phyloP scores from a whole-genome alignment of 2,888 invertebrate genomes.

The Apodemia mormo region DNA sequence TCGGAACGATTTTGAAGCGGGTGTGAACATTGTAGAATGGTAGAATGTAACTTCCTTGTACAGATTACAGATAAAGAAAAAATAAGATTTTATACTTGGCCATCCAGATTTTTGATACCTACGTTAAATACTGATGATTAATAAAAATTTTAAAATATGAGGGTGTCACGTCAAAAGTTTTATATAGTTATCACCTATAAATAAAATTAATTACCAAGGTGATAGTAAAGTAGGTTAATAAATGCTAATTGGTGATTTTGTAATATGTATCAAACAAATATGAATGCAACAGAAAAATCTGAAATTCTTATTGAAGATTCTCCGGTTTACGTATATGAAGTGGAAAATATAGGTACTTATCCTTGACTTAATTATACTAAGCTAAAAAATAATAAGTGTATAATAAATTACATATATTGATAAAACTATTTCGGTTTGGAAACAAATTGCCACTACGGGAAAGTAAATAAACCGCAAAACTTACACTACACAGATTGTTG shows the following conservation, averaged over 20 bases:
- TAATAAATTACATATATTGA: no score
- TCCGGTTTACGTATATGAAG: slow-evolving; percentile 29
- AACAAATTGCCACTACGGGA: no score
- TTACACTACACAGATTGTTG: no score
- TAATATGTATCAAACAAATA: slow-evolving; percentile 13
- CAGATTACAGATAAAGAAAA: not conserved
- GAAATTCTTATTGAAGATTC: not conserved
- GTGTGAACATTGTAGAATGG: no score
- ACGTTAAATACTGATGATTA: not conserved
- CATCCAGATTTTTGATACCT: not conserved
- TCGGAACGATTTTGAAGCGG: no score
- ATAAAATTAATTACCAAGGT: slow-evolving; percentile 54
- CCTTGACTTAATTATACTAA: no score
- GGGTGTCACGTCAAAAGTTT: slow-evolving; percentile 20
- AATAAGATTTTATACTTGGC: not conserved
- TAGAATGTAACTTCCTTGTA: no score
- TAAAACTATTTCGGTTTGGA: no score
- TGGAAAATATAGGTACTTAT: slow-evolving; percentile 19
- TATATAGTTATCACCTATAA: slow-evolving; percentile 37
- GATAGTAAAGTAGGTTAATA: slow-evolving; percentile 39
- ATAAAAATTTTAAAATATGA: not conserved
- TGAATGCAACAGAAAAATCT: slow-evolving; percentile 26
- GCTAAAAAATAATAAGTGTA: no score
- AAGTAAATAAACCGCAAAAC: no score
- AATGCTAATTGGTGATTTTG: slow-evolving; percentile 1